Percentiles rank a stretch among this genome's conserved stretches.
These are phyloP conservation scores for Drosophila fungiperda DNA, from an alignment of 2,888 invertebrate species.

Conservation along the genomic window DNA sequence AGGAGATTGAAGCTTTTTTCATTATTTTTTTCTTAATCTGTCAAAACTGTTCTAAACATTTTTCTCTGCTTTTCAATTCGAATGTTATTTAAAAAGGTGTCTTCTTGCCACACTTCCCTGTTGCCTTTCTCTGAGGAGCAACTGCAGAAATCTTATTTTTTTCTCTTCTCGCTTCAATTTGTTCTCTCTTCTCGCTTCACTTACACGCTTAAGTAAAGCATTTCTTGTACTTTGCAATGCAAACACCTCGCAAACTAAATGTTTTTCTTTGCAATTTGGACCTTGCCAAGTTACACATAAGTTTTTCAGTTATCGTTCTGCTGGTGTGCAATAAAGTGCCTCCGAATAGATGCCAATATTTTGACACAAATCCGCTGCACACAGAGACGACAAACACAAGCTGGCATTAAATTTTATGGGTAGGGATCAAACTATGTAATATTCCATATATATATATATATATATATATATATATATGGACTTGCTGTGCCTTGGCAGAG, in stretches of 20 bases:
- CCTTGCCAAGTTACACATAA: constrained; percentile 24
- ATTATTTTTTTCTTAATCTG: not conserved
- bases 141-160: not conserved
- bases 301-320: constrained; percentile 21
- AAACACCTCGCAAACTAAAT: not conserved
- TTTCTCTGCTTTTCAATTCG: not conserved
- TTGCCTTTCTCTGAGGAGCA: not conserved
- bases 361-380: constrained; percentile 56
- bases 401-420: constrained; percentile 69
- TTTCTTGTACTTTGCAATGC: not conserved
- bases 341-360: constrained; percentile 60
- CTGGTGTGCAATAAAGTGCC: constrained; percentile 27
- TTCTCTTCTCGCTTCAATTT: not conserved
- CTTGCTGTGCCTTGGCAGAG: constrained; percentile 18
- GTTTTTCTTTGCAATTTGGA: not conserved
- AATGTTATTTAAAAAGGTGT: not conserved
- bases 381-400: constrained; percentile 52
- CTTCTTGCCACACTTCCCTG: not conserved
- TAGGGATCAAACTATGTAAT: constrained; percentile 68
- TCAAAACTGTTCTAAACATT: not conserved
- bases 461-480: constrained; percentile 6
- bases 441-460: constrained; percentile 17
- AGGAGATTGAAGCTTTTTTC: not conserved
- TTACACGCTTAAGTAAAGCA: not conserved
- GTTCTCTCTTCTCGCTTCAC: not conserved